Conservation (phyloP, 1,140 invertebrate genomes). For the Micrasema minimum region DNA sequence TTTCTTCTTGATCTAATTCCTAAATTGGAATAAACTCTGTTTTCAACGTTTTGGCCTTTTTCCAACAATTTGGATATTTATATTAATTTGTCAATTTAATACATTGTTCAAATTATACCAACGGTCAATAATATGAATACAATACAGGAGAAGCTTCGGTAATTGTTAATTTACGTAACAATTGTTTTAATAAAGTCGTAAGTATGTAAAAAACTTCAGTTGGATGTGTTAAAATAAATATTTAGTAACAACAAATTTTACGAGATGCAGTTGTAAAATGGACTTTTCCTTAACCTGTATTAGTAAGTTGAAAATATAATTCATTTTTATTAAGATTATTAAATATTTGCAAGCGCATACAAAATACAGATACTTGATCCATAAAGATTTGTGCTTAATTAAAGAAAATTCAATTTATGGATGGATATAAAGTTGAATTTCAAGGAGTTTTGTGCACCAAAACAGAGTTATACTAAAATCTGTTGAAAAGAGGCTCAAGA, state of each 20-base stretch:
- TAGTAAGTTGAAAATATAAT: conserved; percentile 1
- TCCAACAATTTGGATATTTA: conserved; percentile 26
- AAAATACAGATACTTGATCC: conserved; percentile 26
- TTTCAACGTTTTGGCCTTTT: conserved; percentile 29
- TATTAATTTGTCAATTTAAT: conserved; percentile 38
- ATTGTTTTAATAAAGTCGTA: too few species aligned
- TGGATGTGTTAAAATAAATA: too few species aligned
- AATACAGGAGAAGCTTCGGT: too few species aligned
- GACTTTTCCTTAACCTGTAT: conserved; percentile 9
- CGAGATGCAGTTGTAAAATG: too few species aligned
- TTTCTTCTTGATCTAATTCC: conserved; percentile 27
- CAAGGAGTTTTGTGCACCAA: too few species aligned
- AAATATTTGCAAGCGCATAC: conserved; percentile 35
- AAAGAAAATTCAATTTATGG: conserved; percentile 8
- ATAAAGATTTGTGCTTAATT: conserved; percentile 29
- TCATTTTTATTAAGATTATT: conserved; percentile 11
- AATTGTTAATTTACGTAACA: too few species aligned
- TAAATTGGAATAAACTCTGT: conserved; percentile 34
- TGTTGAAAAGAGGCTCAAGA: too few species aligned
- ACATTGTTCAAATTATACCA: conserved; percentile 18
- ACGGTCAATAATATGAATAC: background rate
- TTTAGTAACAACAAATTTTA: too few species aligned
- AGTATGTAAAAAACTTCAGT: too few species aligned
- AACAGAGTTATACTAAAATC: too few species aligned
- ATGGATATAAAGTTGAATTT: background rate